phyloP scores from a whole-genome alignment of 2,797 vertebrate genomes.

The Holocentrus rufus region DNA sequence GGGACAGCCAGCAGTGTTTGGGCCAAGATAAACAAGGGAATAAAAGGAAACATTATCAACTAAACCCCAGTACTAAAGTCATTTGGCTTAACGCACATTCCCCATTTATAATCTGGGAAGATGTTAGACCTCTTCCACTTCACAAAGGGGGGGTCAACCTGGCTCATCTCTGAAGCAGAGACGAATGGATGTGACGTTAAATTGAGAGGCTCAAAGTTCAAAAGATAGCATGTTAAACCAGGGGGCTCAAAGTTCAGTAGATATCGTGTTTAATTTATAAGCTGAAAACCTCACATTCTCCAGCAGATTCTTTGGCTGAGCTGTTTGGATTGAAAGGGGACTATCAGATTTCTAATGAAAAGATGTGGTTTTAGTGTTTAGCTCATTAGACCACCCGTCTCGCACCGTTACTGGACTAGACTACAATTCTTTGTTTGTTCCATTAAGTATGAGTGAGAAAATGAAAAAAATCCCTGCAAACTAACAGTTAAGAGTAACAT shows the following conservation, averaged over 20 bases:
- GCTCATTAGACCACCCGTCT: constrained; percentile 22
- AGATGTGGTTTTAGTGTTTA: constrained; percentile 5
- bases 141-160: not conserved
- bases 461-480: not conserved
- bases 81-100: constrained; percentile 25
- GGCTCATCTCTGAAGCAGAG: constrained; percentile 2
- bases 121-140: not conserved
- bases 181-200: not conserved
- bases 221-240: constrained; percentile 5
- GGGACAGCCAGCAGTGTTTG: constrained; percentile 3
- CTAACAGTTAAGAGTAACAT: not conserved
- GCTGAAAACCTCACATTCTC: constrained; percentile 12
- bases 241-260: constrained; percentile 16
- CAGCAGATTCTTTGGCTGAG: not conserved
- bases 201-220: constrained; percentile 33
- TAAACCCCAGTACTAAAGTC: constrained; percentile 13
- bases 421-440: constrained; percentile 9
- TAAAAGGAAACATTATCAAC: constrained; percentile 28
- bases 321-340: not conserved
- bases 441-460: constrained; percentile 8
- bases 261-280: not conserved
- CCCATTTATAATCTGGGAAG: constrained; percentile 6
- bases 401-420: not conserved
- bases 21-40: constrained; percentile 59
- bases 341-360: constrained; percentile 29